Conservation (phyloP, 2,797 vertebrate genomes). For the Acanthurus lineatus region DNA sequence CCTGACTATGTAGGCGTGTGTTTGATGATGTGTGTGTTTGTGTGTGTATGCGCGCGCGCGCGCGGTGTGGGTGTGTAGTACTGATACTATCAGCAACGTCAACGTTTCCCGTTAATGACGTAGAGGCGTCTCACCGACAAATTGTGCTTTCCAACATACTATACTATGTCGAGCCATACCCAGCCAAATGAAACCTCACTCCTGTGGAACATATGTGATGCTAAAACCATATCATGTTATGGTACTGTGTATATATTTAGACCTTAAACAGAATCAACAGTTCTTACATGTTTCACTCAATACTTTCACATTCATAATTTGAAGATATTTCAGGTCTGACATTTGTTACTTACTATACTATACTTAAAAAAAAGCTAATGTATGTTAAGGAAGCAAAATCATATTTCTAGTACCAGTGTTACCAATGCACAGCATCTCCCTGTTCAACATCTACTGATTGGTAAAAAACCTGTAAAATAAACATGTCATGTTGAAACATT, state of each 20-base stretch:
- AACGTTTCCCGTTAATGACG: constrained; percentile 28
- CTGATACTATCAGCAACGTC: constrained; percentile 41
- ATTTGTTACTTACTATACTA: not conserved
- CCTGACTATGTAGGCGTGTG: constrained; percentile 58
- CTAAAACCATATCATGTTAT: too few relatives aligned
- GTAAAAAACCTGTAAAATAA: too few relatives aligned
- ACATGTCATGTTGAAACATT: too few relatives aligned
- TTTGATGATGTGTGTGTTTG: constrained; percentile 28
- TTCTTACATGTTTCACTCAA: too few relatives aligned
- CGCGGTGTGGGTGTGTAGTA: constrained; percentile 33
- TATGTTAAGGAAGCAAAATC: too few relatives aligned
- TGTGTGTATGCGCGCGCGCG: constrained; percentile 25
- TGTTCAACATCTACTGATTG: too few relatives aligned
- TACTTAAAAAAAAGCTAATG: too few relatives aligned
- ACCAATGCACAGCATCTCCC: too few relatives aligned
- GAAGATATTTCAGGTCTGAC: too few relatives aligned
- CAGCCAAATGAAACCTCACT: not conserved
- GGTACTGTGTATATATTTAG: not conserved
- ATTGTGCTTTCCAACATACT: not conserved
- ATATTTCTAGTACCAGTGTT: too few relatives aligned
- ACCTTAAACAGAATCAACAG: not conserved
- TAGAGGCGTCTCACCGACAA: constrained; percentile 1
- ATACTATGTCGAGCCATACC: not conserved
- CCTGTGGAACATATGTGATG: not conserved
- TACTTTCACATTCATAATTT: too few relatives aligned